Evolutionary conservation across 2,797 vertebrate species (phyloP).

Genomic region (Jordanella pulchra): DNA sequence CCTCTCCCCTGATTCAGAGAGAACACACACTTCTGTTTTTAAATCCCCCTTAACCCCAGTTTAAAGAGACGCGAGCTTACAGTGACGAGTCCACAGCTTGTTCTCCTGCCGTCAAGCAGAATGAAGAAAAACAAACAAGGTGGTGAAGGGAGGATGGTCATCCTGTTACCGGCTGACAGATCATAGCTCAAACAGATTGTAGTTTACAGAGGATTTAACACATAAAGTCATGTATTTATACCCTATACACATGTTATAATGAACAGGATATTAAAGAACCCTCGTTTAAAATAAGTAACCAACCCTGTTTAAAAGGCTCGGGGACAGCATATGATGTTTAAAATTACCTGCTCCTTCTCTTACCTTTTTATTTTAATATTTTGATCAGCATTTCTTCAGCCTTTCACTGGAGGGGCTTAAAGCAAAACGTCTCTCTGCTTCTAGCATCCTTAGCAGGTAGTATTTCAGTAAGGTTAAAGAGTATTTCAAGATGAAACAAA

Average conservation of each 20-base stretch:
- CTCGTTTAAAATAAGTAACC: no score
- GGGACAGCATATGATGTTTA: neutral
- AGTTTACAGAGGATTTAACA: neutral
- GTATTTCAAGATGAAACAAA: no score
- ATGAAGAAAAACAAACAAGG: constrained; percentile 56
- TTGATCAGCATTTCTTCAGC: no score
- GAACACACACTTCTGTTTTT: constrained; percentile 45
- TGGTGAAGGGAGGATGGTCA: constrained; percentile 20
- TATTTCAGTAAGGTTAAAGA: no score
- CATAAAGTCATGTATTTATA: neutral
- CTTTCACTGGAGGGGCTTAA: no score
- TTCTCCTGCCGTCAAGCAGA: constrained; percentile 40
- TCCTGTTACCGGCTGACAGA: constrained; percentile 17
- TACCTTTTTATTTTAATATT: no score
- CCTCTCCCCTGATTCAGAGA: constrained; percentile 22
- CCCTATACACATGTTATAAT: no score
- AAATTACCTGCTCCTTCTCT: no score
- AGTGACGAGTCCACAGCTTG: constrained; percentile 47
- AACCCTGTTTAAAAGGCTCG: no score
- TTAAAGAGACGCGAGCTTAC: constrained; percentile 28
- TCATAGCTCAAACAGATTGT: constrained; percentile 2
- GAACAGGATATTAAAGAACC: no score
- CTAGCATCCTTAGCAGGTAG: no score
- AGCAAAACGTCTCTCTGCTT: no score
- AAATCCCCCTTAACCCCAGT: constrained; percentile 27